These are phyloP conservation scores for Lepidurus apus DNA, from an alignment of 1,140 invertebrate genomes.

Conservation along the genomic window DNA sequence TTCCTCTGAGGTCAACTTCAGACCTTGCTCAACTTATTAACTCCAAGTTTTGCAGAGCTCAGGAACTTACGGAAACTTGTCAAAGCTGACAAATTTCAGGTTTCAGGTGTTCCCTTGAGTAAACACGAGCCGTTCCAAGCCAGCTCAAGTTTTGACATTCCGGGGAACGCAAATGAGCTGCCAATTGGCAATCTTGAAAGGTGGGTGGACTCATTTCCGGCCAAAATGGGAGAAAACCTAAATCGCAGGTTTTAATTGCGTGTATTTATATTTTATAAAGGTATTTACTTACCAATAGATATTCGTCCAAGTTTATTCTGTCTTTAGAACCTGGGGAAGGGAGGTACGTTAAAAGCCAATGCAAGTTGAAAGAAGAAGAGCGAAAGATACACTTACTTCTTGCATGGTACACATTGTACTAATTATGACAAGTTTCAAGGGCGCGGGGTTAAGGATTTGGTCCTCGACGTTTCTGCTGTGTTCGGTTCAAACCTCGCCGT, in stretches of 20 bases:
- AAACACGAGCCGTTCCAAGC: neutral
- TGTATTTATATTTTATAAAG: neutral
- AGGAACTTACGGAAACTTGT: neutral
- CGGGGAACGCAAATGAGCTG: neutral
- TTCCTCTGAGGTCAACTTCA: too few species aligned
- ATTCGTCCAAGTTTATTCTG: too few species aligned
- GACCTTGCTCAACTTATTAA: too few species aligned
- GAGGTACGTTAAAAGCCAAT: too few species aligned
- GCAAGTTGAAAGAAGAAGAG: too few species aligned
- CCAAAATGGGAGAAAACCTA: neutral
- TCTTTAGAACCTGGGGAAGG: too few species aligned
- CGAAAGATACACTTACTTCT: neutral
- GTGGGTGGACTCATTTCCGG: neutral
- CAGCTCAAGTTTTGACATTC: neutral
- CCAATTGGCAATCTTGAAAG: neutral
- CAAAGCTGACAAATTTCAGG: neutral
- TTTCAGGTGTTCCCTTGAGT: neutral
- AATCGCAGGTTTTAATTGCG: neutral
- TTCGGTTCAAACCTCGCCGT: neutral
- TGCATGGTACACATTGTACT: neutral
- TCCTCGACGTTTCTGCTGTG: neutral
- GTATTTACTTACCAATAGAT: too few species aligned
- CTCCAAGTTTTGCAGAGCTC: too few species aligned
- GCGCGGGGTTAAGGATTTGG: neutral
- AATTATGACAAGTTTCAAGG: constrained; percentile 13